Evolutionary conservation across 1,140 invertebrate genomes (phyloP), one percentile per base, ranked within the genome.

Genomic region (Zophobas morio): DNA sequence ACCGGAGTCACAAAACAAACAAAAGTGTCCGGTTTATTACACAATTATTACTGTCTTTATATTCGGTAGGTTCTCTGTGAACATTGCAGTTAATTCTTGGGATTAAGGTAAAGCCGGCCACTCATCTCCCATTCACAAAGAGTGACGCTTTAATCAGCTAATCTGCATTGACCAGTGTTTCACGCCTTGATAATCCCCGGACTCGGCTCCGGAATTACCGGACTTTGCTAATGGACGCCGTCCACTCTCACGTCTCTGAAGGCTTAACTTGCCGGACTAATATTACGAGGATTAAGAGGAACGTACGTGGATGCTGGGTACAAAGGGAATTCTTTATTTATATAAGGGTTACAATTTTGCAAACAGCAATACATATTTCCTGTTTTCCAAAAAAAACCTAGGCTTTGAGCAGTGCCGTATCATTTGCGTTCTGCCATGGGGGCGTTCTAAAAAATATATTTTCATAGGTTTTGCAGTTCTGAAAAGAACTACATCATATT

Each of bases 71-170:
- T 4, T 57, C 54, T 32, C 3, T 4, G n/a, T 34, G 8, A n/a
- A 3, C 63, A 20, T 34, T 34, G 2, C 35, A 47, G 49, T 35
- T 71, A 53, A 49, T 71, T 71, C 42, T 1, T 1, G 4, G 32
- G 49, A 71, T 71, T 71, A 71, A 37, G 37, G 66, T 35, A 35
- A 51, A 63, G 74, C 40, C 37, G 57, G 51, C 60, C 60, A 47
- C 66, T 76, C 46, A 57, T 75, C 47, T 78, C 70, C 51, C 56
- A 78, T 78, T 66, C 77, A 78, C 77, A 78, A 78, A 78, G 77
- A 42, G 49, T 46, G 51, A 32, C 4, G 32, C 33, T 54, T 42
- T 54, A 70, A 71, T 57, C 66, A 39, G n/a, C 57, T 78, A 78
- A 78, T 78, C 72, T 66, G 36, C 54, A 74, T 51, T 78, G 77